A percentile compares a stretch with the other conserved stretches of the same genome.
phyloP scores from a whole-genome alignment of 1,140 invertebrate genomes.

The Amyelois transitella region DNA sequence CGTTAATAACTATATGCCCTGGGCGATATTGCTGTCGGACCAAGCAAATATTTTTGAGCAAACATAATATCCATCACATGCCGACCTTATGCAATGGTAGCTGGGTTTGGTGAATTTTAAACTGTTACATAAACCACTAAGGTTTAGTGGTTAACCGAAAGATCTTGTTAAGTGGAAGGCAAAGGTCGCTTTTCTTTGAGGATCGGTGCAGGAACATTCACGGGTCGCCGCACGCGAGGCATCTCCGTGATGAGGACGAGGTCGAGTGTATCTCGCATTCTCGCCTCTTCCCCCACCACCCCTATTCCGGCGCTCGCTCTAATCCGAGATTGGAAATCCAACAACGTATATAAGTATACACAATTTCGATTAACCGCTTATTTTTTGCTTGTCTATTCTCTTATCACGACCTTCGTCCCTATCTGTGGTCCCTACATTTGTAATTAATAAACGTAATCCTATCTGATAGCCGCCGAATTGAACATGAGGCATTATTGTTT shows the following conservation, averaged over 20 bases:
- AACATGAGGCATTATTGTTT: not conserved
- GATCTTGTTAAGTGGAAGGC: not conserved
- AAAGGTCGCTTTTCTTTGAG: not conserved
- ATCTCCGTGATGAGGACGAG: not conserved
- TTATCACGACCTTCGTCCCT: not conserved
- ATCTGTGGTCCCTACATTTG: not conserved
- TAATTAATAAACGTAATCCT: not conserved
- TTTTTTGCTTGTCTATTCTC: not conserved
- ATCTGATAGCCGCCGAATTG: not conserved
- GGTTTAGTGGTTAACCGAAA: not conserved
- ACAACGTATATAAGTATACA: not conserved
- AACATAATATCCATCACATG: not conserved
- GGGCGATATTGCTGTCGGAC: not conserved
- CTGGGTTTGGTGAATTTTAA: not conserved
- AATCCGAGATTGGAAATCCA: not conserved
- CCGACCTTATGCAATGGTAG: not conserved
- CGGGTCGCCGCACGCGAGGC: not conserved
- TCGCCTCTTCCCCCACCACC: not conserved
- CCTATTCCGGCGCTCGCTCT: not conserved
- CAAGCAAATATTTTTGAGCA: not conserved
- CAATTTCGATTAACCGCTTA: not conserved
- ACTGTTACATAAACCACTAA: not conserved
- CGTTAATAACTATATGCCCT: not conserved
- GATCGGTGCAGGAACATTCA: not conserved
- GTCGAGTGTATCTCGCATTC: not conserved